Evolutionary conservation across 2,113 vertebrate species (phyloP).

Genomic region (Elachura formosa): DNA sequence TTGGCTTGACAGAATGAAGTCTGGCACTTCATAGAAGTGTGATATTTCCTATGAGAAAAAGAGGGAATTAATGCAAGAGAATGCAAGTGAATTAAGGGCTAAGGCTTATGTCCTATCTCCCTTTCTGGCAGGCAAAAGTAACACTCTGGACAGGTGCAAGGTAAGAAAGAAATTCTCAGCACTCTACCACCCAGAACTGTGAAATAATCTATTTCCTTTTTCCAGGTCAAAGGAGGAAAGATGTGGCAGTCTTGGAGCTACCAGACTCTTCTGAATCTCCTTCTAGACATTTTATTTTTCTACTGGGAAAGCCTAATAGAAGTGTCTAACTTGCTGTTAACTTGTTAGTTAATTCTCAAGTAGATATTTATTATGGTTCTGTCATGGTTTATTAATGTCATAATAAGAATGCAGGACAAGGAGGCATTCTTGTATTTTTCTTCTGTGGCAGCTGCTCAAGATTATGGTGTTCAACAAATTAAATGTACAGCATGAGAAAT

Average conservation of each 20-base stretch:
- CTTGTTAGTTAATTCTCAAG: background rate
- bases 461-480: background rate
- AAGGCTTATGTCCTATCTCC: background rate
- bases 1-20: background rate
- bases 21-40: background rate
- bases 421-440: background rate
- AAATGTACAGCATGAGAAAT: background rate
- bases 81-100: background rate
- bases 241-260: background rate
- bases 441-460: background rate
- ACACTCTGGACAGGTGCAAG: background rate
- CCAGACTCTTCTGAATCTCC: background rate
- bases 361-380: background rate
- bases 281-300: background rate
- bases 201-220: background rate
- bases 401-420: background rate
- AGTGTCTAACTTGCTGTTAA: background rate
- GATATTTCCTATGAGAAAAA: background rate
- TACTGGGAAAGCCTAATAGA: background rate
- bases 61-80: background rate
- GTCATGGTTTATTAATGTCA: background rate
- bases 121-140: background rate
- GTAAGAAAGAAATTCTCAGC: background rate
- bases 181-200: background rate
- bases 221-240: background rate